Percentiles rank a stretch among this genome's conserved stretches.
Evolutionary conservation across 2,113 vertebrate genomes (phyloP).

Genomic region (Mellivora capensis): DNA sequence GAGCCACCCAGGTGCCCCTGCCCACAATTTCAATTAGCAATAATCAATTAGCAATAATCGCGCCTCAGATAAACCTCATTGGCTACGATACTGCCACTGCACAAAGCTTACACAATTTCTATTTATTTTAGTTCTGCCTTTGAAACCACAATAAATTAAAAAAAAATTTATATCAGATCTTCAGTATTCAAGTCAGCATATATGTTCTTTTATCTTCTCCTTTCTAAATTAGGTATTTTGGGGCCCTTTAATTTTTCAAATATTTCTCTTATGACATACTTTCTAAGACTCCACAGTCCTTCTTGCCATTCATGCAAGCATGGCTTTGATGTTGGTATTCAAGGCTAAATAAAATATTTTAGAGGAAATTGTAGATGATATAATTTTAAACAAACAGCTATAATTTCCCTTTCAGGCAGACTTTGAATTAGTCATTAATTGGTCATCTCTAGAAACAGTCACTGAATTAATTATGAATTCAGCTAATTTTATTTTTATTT

Average conservation of each 20-base stretch:
- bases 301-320: background rate
- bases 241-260: background rate
- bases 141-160: slow-evolving; percentile 23
- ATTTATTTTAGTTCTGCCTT: slow-evolving; percentile 36
- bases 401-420: background rate
- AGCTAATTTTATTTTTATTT: background rate
- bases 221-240: background rate
- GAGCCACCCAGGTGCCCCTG: background rate
- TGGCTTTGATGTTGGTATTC: background rate
- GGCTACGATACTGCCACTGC: too few species aligned
- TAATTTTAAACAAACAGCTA: background rate
- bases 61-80: too few species aligned
- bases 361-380: background rate
- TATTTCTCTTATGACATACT: background rate
- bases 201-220: background rate
- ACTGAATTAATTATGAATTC: slow-evolving; percentile 2
- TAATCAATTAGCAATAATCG: too few species aligned
- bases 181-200: background rate
- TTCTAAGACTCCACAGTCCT: background rate
- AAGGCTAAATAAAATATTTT: background rate
- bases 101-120: too few species aligned
- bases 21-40: background rate
- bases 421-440: slow-evolving; percentile 8
- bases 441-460: background rate
- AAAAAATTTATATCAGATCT: background rate